Evolutionary conservation across 2,888 invertebrate species (phyloP).

Genomic region (Trachelus tabidus): DNA sequence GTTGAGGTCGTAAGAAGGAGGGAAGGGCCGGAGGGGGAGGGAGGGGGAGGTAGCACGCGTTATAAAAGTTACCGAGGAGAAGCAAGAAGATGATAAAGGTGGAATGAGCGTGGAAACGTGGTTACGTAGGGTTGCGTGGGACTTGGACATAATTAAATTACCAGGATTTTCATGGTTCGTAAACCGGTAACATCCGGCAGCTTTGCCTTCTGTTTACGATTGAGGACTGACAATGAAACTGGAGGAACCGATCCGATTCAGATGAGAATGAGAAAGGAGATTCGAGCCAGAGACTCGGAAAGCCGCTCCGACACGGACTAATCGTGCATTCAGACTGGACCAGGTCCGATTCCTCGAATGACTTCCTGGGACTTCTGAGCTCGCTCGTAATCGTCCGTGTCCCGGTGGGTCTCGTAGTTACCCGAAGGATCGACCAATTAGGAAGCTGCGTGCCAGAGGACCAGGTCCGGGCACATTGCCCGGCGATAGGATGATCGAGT

Average conservation of each 20-base stretch:
- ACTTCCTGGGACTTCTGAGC: neutral
- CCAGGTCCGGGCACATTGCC: constrained; percentile 38
- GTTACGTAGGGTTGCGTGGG: neutral
- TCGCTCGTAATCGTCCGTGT: neutral
- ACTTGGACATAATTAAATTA: constrained; percentile 14
- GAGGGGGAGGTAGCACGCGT: neutral
- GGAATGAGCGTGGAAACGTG: neutral
- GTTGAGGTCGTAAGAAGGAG: neutral
- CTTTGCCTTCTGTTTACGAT: neutral
- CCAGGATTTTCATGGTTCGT: constrained; percentile 15
- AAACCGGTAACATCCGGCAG: neutral
- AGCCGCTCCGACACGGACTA: neutral
- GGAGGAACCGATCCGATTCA: neutral
- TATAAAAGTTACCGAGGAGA: neutral
- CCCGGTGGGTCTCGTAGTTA: neutral
- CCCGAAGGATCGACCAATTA: constrained; percentile 9
- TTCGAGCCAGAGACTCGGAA: neutral
- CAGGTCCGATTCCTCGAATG: constrained; percentile 5
- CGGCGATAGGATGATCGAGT: constrained; percentile 61
- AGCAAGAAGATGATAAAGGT: neutral
- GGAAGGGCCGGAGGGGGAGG: no score
- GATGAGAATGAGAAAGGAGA: neutral
- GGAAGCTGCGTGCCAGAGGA: constrained; percentile 3
- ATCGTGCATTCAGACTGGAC: neutral
- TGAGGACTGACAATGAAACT: neutral